Percentiles rank a stretch among this genome's conserved stretches.
These are phyloP conservation scores for Drepana falcataria DNA, from an alignment of 2,888 invertebrate species.

Conservation along the genomic window DNA sequence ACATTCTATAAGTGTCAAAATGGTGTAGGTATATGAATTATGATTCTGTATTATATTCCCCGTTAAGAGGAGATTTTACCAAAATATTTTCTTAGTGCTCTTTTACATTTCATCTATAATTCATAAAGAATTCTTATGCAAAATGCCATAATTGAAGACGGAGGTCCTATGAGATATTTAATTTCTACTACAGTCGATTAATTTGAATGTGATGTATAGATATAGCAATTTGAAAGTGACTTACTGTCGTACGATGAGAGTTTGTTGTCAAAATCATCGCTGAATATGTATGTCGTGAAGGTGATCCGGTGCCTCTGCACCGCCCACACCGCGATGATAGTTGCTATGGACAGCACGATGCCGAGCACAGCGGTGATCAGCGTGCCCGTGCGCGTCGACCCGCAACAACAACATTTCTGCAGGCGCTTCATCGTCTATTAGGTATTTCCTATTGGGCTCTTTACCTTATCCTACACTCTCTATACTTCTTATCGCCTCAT, in stretches of 20 bases:
- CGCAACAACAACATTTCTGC: slow-evolving; percentile 84
- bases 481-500: slow-evolving; percentile 18
- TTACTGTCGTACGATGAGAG: slow-evolving; percentile 82
- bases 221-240: slow-evolving; percentile 22
- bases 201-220: too few relatives aligned
- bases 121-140: too few relatives aligned
- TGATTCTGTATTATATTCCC: too few relatives aligned
- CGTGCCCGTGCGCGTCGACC: slow-evolving; percentile 85
- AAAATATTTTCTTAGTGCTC: too few relatives aligned
- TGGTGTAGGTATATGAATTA: too few relatives aligned
- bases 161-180: too few relatives aligned
- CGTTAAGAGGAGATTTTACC: too few relatives aligned
- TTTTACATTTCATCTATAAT: too few relatives aligned
- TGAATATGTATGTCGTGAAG: slow-evolving; percentile 88
- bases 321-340: slow-evolving; percentile 83
- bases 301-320: slow-evolving; percentile 78
- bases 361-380: slow-evolving; percentile 85
- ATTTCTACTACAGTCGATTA: too few relatives aligned
- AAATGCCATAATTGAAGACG: too few relatives aligned
- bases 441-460: not conserved
- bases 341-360: slow-evolving; percentile 84
- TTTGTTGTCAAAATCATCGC: slow-evolving; percentile 71
- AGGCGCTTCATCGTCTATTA: slow-evolving; percentile 69
- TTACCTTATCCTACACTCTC: slow-evolving; percentile 7
- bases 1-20: too few relatives aligned